Evolutionary conservation across 2,113 vertebrate genomes (phyloP), one percentile per base, ranked within the genome.

Genomic region (Cyphomyrus plagiostoma): DNA sequence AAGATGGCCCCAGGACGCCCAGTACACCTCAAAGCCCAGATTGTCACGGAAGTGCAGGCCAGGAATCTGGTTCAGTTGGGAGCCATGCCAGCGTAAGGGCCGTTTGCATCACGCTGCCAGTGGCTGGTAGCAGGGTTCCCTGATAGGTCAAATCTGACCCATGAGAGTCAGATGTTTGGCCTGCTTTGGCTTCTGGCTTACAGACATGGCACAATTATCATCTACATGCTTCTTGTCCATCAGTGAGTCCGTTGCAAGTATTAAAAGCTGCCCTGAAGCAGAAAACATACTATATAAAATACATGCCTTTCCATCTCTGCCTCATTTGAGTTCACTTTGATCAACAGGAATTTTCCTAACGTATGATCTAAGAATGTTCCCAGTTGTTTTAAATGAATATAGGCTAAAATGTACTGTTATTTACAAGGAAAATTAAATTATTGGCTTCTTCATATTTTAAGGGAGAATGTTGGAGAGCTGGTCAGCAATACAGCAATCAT

Each of bases 11-110:
- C 96, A 0, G 94, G 97, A 87, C 98, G 97, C 88, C 96, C 97
- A 39, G 97, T 96, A 0, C 3, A 96, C 77, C 95, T 99, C 92
- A 96, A 94, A 66, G 98, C 98, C 0, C 97, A 98, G 89, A 98
- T 99, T 93, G 97, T 99, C 92, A 99, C 98, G 0, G 98, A 99
- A 94, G 94, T 96, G 66, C 97, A 98, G 92, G 98, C 98, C 0
- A 96, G 97, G 92, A 95, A 91, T 86, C 74, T 96, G 35, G 93
- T 91, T 17, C 94, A 93, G 74, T 91, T 91, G 53, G 91, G 92
- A 0, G 49, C 66, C 23, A 80, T 94, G 35, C 91, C 93, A 3
- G 91, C 89, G 96, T 96, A 91, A 95, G 95, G 84, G 30, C 8
- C 70, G 4, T 13, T 17, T 52, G 2, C 1, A 30, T 53, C 49